These are phyloP conservation scores for Baronia brevicornis DNA, from an alignment of 2,888 invertebrate genomes.

Conservation along the genomic window DNA sequence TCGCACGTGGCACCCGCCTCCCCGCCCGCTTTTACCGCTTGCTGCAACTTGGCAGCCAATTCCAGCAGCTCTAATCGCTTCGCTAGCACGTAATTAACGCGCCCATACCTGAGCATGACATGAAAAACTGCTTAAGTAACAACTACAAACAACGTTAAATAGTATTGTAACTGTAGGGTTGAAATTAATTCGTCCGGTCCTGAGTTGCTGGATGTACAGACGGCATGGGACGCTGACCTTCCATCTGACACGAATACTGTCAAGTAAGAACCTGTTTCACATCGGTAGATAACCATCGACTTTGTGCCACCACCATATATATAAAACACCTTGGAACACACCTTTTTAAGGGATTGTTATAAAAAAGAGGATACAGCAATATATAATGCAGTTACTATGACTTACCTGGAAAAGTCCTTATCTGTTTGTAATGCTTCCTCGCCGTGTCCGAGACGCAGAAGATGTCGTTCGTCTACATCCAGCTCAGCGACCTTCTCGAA, in stretches of 20 bases:
- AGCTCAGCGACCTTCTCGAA: slow-evolving; percentile 99
- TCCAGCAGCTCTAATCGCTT: slow-evolving; percentile 92
- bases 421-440: slow-evolving; percentile 99
- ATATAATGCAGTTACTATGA: not conserved
- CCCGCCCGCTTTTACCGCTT: slow-evolving; percentile 87
- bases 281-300: too few species aligned
- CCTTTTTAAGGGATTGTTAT: not conserved
- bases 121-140: too few species aligned
- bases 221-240: too few species aligned
- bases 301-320: not conserved
- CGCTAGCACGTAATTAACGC: slow-evolving; percentile 97
- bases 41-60: slow-evolving; percentile 91
- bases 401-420: slow-evolving; percentile 94
- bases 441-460: slow-evolving; percentile 98
- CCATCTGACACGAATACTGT: too few species aligned
- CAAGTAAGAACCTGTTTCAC: too few species aligned
- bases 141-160: too few species aligned
- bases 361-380: too few species aligned
- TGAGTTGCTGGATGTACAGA: too few species aligned
- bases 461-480: slow-evolving; percentile 97
- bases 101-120: slow-evolving; percentile 86
- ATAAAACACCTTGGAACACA: not conserved
- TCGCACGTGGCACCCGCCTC: slow-evolving; percentile 98
- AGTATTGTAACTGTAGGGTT: too few species aligned
- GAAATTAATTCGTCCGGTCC: too few species aligned